Base-by-base conservation (phyloP, 1,140 invertebrate species). In the Penaeus chinensis region DNA sequence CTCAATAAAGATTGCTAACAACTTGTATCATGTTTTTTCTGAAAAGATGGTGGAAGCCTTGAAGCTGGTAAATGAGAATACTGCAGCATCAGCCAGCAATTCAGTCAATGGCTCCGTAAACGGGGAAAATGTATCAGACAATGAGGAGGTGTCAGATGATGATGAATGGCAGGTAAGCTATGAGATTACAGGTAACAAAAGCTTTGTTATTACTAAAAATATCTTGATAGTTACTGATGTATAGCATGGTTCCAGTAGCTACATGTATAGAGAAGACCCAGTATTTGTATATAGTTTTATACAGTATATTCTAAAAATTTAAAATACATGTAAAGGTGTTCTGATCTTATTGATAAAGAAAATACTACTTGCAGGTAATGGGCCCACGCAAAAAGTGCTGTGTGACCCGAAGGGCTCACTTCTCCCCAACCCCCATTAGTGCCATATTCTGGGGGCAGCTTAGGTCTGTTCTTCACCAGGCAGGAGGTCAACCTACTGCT, bases 361-460 rank as follows among this genome's bases (percentile, higher is more conserved):
- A 32, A 11, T 82, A 4, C 32, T 47, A 18, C 74, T 27, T 32
- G 22, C 37, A 94, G 93, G 93, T 92, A 91, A 97, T 96, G 94
- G 97, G 96, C 5, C 95, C 95, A 18, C 66, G 89, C 19, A 91
- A 91, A 62, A 87, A 86, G n/a, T 88, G 85, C 37, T 87, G 82
- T 69, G 89, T 91, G 20, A 97, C 97, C 80, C 93, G 97, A 69
- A 95, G 95, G 91, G 96, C 96, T 65, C 95, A 95, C 90, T 95
- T 97, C 92, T 95, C 93, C 80, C 94, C 95, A 90, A 97, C 97
- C n/a, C 97, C 97, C 0, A 94, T 99, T 8, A 97, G 96, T 37
- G 96, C 98, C 90, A 98, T 99, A 88, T 98, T 99, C 93, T 95
- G 96, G 82, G 98, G 98, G 24, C 95, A 97, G 91, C 94, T 98